Base-by-base conservation (phyloP, 1,140 invertebrate species). In the Caenorhabditis inopinata region DNA sequence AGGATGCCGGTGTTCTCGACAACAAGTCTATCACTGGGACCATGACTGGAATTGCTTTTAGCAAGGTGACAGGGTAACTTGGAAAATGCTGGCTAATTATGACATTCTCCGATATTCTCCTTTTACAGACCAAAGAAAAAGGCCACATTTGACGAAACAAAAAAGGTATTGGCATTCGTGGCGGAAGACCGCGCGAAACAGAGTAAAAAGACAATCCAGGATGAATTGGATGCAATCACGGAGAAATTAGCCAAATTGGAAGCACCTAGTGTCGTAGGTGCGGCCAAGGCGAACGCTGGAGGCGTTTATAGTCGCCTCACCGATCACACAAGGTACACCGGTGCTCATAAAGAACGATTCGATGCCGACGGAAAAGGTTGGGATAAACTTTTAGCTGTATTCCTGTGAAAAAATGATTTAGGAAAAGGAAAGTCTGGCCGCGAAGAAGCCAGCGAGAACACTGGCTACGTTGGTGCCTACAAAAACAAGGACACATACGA, bases 1-100 rank as follows among this genome's bases (percentile, higher is more conserved):
- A 95, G 85, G 94, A 96, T 87, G 94, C 95, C 0, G 93, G 93
- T 87, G 93, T 96, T n/a, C 93, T 96, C 74, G 94, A 95, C 84
- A 93, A 92, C 0, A 95, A 95, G 89, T 94, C 93, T 85, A 93
- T 95, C 78, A 94, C 94, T 0, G 94, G 94, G 9, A 90, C 90
- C 0, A 95, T 88, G 82, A 88, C 87, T 14, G 87, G 87, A 68
- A 88, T 89, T 58, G 87, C 87, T 14, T 88, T 88, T 62, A 85
- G 85, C 21, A 88, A 88, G 81, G 87, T 88, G 38, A 80, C 87
- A 27, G 88, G 87, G 85, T 86, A 62, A 18, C 58, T 47, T 27
- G 29, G 23, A 42, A 7, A 18, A 3, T 21, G n/a, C 47, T 21
- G 11, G n/a, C 9, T 32, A 27, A 12, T 3, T 46, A 12, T 7